phyloP scores from a whole-genome alignment of 2,797 vertebrate species.

The Muraenolepis orangiensis region DNA sequence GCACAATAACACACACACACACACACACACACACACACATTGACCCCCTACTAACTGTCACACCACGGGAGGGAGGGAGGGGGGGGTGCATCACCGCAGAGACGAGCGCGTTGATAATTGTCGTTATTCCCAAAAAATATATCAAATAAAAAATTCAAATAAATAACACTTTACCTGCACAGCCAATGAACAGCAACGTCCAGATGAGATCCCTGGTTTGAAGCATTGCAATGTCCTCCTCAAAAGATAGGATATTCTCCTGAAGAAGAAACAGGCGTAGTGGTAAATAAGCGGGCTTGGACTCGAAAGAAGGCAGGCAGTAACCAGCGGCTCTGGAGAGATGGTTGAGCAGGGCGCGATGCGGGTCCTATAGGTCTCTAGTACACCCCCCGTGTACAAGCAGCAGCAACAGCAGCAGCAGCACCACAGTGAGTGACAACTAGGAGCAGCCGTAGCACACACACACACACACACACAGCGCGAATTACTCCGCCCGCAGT shows the following conservation, averaged over 20 bases:
- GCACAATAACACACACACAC: not conserved
- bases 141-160: conserved; percentile 16
- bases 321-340: conserved; percentile 37
- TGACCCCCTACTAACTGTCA: not conserved
- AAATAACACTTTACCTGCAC: conserved; percentile 80
- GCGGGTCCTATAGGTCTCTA: conserved; percentile 66
- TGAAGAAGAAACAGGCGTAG: conserved; percentile 47
- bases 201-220: conserved; percentile 82
- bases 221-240: conserved; percentile 82
- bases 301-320: conserved; percentile 29
- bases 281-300: conserved; percentile 7
- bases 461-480: conserved; percentile 48
- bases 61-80: too few species aligned
- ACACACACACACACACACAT: conserved; percentile 1
- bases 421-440: conserved; percentile 87
- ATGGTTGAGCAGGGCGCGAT: conserved; percentile 50
- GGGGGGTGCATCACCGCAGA: conserved; percentile 36
- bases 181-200: conserved; percentile 82
- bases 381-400: conserved; percentile 77
- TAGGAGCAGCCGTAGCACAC: conserved; percentile 80
- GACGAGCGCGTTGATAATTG: not conserved
- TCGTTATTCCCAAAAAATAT: too few species aligned
- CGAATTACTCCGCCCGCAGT: conserved; percentile 84
- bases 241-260: conserved; percentile 67
- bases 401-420: conserved; percentile 30